A percentile compares a stretch with the other conserved stretches of the same genome.
phyloP scores from a whole-genome alignment of 2,797 vertebrate species.

The Lepidocolaptes lacrymiger region DNA sequence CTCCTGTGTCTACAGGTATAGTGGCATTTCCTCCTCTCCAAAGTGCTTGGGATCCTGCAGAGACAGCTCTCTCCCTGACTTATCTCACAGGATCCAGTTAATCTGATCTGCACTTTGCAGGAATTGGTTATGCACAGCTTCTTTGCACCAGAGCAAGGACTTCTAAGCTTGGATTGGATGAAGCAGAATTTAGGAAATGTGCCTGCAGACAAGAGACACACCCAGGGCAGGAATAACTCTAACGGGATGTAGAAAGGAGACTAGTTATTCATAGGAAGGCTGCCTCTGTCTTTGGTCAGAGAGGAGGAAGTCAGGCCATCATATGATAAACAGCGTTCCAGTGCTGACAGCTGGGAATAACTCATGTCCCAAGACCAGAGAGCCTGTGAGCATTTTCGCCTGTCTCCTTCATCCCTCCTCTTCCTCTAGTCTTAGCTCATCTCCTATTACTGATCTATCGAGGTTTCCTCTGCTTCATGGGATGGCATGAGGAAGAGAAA shows the following conservation, averaged over 20 bases:
- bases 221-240: constrained; percentile 5
- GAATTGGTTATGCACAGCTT: not conserved
- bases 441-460: not conserved
- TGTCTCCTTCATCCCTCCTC: not conserved
- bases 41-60: not conserved
- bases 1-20: not conserved
- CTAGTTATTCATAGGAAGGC: constrained; percentile 13
- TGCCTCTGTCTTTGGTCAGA: not conserved
- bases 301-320: not conserved
- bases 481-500: not conserved
- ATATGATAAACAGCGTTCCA: not conserved
- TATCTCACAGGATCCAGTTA: not conserved
- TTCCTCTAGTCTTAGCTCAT: not conserved
- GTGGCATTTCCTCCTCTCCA: not conserved
- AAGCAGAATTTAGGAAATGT: not conserved
- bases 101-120: not conserved
- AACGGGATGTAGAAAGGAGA: not conserved
- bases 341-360: constrained; percentile 1
- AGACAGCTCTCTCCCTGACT: not conserved
- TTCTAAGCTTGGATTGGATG: not conserved
- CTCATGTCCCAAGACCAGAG: not conserved
- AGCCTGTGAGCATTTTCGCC: not conserved
- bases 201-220: not conserved
- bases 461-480: not conserved
- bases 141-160: not conserved